These are phyloP conservation scores for Oithona nana DNA, from an alignment of 2,888 invertebrate species.

Conservation along the genomic window DNA sequence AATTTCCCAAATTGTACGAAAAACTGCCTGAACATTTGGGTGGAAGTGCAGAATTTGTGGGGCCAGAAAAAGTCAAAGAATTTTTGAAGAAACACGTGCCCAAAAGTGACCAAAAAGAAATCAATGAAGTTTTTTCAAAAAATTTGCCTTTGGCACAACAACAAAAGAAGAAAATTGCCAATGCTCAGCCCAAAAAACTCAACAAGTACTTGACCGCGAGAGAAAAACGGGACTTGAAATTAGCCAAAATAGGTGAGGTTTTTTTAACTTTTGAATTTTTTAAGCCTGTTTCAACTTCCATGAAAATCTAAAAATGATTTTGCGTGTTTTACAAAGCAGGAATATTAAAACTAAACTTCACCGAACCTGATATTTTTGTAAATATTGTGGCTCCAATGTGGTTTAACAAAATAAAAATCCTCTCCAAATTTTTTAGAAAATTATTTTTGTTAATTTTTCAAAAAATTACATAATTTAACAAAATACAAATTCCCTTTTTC, in stretches of 20 bases:
- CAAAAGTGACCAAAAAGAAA: background rate
- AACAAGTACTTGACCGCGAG: constrained; percentile 30
- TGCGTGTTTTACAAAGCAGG: too few relatives aligned
- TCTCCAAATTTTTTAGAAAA: too few relatives aligned
- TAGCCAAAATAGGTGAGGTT: constrained; percentile 43
- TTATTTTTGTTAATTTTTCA: too few relatives aligned
- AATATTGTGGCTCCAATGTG: too few relatives aligned
- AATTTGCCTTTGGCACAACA: background rate
- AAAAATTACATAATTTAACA: too few relatives aligned
- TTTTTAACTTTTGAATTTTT: too few relatives aligned
- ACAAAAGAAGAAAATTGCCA: background rate
- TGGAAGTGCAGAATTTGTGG: background rate
- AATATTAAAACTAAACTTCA: too few relatives aligned
- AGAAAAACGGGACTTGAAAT: constrained; percentile 40
- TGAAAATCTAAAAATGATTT: too few relatives aligned
- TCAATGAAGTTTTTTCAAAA: background rate
- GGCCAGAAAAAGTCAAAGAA: background rate
- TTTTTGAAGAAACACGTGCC: constrained; percentile 5
- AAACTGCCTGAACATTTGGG: background rate
- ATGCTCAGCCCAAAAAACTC: background rate
- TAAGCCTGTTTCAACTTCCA: too few relatives aligned
- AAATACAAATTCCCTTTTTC: too few relatives aligned
- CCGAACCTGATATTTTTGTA: too few relatives aligned
- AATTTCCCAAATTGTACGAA: background rate
- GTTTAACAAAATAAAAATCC: too few relatives aligned